A percentile compares a stretch with the other conserved stretches of the same genome.
Conservation (phyloP, 2,113 vertebrate genomes). For the Melanerpes aurifrons region DNA sequence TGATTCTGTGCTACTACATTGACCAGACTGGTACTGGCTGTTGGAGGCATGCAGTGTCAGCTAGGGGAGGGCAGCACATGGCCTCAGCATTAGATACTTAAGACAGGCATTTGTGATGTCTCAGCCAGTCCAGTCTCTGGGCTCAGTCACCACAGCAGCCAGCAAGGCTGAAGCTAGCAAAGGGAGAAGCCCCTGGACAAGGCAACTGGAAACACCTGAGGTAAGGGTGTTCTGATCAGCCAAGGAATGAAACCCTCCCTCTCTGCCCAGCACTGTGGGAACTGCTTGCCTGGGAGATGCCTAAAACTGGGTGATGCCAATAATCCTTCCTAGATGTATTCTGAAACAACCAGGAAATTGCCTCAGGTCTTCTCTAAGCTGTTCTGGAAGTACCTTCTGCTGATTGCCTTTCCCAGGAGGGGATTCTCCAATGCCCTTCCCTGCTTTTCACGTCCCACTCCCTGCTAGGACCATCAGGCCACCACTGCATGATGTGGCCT, state of each 20-base stretch:
- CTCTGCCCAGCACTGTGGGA: neutral
- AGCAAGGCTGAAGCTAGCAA: neutral
- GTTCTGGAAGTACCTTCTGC: neutral
- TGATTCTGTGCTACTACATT: neutral
- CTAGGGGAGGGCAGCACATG: neutral
- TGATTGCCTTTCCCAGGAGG: neutral
- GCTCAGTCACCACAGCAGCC: neutral
- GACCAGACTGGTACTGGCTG: neutral
- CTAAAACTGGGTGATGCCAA: neutral
- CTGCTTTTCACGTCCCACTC: neutral
- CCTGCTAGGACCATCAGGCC: neutral
- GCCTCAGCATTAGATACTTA: neutral
- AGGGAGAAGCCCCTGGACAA: neutral
- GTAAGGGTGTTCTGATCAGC: neutral
- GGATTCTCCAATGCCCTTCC: neutral
- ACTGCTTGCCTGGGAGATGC: neutral
- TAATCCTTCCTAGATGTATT: neutral
- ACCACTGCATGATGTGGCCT: neutral
- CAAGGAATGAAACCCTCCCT: neutral
- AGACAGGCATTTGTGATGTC: neutral
- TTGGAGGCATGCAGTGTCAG: neutral
- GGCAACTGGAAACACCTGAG: neutral
- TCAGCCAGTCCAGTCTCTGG: neutral
- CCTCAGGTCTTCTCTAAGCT: neutral
- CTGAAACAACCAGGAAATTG: neutral